Conservation (phyloP, 2,797 vertebrate species). For the Limnodromus scolopaceus region DNA sequence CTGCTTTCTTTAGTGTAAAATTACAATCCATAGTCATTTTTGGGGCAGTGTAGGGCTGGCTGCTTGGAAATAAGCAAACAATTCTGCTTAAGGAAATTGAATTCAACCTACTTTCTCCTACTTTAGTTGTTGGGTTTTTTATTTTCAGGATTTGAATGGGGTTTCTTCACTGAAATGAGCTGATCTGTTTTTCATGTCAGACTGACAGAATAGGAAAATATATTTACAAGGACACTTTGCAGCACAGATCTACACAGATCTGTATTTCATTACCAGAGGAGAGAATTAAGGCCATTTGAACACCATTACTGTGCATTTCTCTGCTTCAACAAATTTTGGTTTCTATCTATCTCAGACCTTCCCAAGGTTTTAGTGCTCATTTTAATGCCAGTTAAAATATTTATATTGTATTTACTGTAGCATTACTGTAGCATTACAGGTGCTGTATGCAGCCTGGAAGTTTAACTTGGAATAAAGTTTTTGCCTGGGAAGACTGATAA, state of each 20-base stretch:
- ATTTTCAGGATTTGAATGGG: neutral
- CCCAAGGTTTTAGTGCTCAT: neutral
- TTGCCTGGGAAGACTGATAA: neutral
- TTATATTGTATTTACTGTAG: neutral
- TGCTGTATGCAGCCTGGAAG: neutral
- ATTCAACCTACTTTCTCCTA: neutral
- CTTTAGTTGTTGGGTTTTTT: neutral
- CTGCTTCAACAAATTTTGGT: neutral
- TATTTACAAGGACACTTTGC: neutral
- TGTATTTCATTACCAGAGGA: neutral
- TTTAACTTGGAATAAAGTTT: neutral
- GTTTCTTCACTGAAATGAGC: neutral
- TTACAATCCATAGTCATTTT: neutral
- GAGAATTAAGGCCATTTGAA: neutral
- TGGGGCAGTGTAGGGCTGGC: neutral
- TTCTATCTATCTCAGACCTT: neutral
- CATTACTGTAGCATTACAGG: neutral
- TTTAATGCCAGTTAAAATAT: neutral
- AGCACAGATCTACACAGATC: neutral
- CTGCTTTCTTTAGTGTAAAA: neutral
- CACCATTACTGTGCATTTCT: neutral
- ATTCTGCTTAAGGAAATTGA: neutral
- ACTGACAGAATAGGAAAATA: neutral
- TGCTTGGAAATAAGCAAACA: neutral
- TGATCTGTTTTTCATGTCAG: neutral